Conservation (phyloP, 1,140 invertebrate species). For the Drepana arcuata region DNA sequence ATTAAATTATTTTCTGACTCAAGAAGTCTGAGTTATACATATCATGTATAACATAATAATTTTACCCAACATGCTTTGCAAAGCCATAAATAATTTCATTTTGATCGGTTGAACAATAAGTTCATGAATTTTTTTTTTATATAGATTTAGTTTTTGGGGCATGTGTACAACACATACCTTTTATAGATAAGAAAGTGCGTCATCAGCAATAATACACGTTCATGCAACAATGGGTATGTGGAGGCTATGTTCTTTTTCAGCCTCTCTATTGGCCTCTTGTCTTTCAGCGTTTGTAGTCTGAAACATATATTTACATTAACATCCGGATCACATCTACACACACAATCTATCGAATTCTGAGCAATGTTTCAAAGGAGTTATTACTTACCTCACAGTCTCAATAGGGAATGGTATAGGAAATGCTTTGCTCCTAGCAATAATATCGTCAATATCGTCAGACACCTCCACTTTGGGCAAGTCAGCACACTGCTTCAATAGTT, state of each 20-base stretch:
- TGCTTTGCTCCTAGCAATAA: conserved; percentile 44
- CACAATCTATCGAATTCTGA: no score
- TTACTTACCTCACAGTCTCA: conserved; percentile 42
- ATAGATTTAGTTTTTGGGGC: no score
- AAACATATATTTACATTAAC: no score
- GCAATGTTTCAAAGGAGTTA: no score
- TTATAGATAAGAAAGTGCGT: conserved; percentile 57
- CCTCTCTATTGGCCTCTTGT: conserved; percentile 31
- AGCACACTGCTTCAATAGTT: conserved; percentile 37
- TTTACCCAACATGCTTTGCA: no score
- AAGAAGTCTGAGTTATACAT: no score
- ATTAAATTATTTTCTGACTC: no score
- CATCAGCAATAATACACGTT: conserved; percentile 46
- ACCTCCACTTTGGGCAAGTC: conserved; percentile 22
- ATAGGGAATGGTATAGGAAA: conserved; percentile 55
- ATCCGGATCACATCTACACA: no score
- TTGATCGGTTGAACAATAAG: no score
- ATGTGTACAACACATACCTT: conserved; percentile 35
- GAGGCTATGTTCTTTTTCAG: conserved; percentile 46
- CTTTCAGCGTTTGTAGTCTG: conserved; percentile 46
- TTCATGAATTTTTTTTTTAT: no score
- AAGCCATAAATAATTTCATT: no score
- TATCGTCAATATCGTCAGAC: conserved; percentile 37
- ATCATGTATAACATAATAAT: no score
- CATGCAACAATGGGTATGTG: conserved; percentile 53